Evolutionary conservation across 2,797 vertebrate genomes (phyloP), one percentile per base, ranked within the genome.

Genomic region (Liasis olivaceus): DNA sequence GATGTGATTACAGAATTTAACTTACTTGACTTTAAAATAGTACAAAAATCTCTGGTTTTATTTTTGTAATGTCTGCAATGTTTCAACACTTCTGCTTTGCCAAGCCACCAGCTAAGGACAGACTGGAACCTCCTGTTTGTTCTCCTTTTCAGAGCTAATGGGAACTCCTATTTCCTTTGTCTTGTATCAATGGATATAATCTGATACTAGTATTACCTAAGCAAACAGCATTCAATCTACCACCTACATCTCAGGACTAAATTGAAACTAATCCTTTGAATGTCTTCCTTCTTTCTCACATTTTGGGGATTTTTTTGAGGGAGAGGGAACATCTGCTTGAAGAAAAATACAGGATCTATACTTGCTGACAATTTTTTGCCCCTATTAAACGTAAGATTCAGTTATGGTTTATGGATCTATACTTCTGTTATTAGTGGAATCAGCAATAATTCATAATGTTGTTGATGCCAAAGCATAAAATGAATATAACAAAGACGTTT

Each of bases 401-500:
- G 42, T 81, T 81, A 47, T 1, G 0, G 36, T 81, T 81, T 47
- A 81, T 81, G 20, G 20, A 81, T 81, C 36, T 47, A 81, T 81
- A n/a, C 20, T 72, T 56, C 81, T 42, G 59, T 72, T 62, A 6
- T 72, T 85, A 89, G 2, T 90, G 87, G 89, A 26, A 47, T 84
- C 31, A 90, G 0, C 42, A 86, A 64, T 64, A 81, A 86, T 36
- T 88, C 87, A 94, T 90, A 56, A 85, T 88, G 94, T 69, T 89
- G 94, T 69, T 88, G 0, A 22, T 95, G 85, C 62, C 87, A 13
- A 47, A 89, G 90, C 92, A 93, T 96, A 95, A 60, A 93, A 91
- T 88, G 93, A 92, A 95, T 56, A 14, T 28, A 87, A 54, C n/a
- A 64, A 26, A 60, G 20, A 87, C 84, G 72, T 58, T 81, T 93